Evolutionary conservation across 92 coral and sea anemone genomes (phyloP).

Genomic region (Porites evermanni): DNA sequence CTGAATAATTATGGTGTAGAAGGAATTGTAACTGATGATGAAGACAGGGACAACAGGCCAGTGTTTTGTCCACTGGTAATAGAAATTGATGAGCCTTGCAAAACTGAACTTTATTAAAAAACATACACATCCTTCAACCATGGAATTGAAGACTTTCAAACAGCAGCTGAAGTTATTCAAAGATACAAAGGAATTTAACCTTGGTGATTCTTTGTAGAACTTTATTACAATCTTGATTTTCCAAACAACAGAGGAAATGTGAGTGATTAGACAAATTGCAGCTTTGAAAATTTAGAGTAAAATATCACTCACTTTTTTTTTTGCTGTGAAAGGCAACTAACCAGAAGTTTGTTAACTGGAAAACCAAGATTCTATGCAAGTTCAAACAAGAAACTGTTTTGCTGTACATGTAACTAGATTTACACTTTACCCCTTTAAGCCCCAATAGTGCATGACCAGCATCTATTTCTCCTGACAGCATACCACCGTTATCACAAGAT

Average conservation of each 20-base stretch:
- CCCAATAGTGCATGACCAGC: background rate
- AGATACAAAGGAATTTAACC: constrained; percentile 11
- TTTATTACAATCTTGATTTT: background rate
- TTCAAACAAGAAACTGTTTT: background rate
- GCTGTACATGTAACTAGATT: background rate
- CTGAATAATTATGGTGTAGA: constrained; percentile 46
- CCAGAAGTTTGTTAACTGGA: background rate
- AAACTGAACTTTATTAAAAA: constrained; percentile 25
- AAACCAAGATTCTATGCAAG: background rate
- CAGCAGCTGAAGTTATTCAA: constrained; percentile 32
- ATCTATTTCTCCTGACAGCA: background rate
- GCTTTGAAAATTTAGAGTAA: background rate
- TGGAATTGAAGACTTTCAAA: constrained; percentile 44
- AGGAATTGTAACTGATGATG: constrained; percentile 27
- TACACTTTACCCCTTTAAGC: background rate
- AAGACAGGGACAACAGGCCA: constrained; percentile 29
- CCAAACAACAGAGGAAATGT: background rate
- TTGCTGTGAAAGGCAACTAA: too few relatives aligned
- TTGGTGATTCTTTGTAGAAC: constrained; percentile 9
- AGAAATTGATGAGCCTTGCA: constrained; percentile 14
- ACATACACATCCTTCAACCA: constrained; percentile 30
- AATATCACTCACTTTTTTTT: background rate
- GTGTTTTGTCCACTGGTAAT: constrained; percentile 29
- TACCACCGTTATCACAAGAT: background rate
- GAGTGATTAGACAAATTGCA: background rate